A percentile compares a stretch with the other conserved stretches of the same genome.
phyloP scores from a whole-genome alignment of 2,113 vertebrate genomes.

The Cynoglossus semilaevis region DNA sequence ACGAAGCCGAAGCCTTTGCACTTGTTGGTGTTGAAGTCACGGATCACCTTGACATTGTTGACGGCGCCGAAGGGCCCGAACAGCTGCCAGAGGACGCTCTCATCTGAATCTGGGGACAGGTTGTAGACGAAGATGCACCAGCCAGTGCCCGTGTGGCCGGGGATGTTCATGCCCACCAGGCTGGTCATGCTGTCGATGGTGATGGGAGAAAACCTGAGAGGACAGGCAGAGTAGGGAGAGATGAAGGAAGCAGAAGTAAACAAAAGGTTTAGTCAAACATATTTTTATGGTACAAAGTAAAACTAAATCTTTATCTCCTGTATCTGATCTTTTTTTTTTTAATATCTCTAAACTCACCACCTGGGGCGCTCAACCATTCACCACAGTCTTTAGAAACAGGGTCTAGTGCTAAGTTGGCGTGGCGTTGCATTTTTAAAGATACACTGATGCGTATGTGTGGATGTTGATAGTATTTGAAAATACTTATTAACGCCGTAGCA shows the following conservation, averaged over 20 bases:
- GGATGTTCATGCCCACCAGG: constrained; percentile 99
- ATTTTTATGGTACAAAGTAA: neutral
- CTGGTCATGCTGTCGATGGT: constrained; percentile 99
- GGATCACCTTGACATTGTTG: constrained; percentile 99
- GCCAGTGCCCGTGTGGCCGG: constrained; percentile 96
- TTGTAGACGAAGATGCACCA: constrained; percentile 99
- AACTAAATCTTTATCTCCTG: constrained; percentile 13
- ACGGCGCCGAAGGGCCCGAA: constrained; percentile 98
- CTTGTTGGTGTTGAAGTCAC: constrained; percentile 99
- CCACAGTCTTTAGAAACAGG: constrained; percentile 1
- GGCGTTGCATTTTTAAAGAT: neutral
- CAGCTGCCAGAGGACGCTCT: constrained; percentile 99
- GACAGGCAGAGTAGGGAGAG: constrained; percentile 24
- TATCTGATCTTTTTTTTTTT: too few relatives aligned
- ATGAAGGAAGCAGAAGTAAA: constrained; percentile 12
- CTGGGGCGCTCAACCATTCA: neutral
- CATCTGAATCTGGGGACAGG: constrained; percentile 97
- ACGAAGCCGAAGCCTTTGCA: constrained; percentile 99
- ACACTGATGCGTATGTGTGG: neutral
- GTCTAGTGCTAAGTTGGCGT: neutral
- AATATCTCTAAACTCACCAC: too few relatives aligned
- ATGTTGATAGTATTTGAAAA: constrained; percentile 6
- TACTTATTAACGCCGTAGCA: neutral
- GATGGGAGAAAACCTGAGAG: constrained; percentile 95
- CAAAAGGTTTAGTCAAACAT: constrained; percentile 18